Base-by-base conservation (phyloP, 2,797 vertebrate genomes). In the Apogon hyalosoma region DNA sequence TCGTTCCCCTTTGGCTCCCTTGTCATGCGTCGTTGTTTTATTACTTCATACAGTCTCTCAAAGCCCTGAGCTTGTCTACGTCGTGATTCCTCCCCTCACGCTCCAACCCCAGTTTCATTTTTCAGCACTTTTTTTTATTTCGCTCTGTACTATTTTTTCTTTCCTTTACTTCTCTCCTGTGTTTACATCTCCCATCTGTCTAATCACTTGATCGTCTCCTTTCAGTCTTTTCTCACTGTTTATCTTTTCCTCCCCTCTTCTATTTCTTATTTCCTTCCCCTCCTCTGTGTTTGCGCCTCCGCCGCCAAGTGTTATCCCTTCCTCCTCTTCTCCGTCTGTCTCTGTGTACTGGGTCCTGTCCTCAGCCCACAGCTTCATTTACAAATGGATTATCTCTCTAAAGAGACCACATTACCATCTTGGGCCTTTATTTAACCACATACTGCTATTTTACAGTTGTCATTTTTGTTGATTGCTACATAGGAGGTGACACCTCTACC, bases 141-240 rank as follows among this genome's bases (percentile, higher is more conserved):
- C 16, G 6, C 51, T 59, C 51, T 41, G 21, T 47, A 18, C 56
- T 77, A 6, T 18, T 31, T 61, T 55, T 53, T 33, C 36, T 48
- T 46, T 48, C 46, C 39, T 59, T 31, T 46, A 16, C 9, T 18
- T n/a, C 56, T 54, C 69, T 75, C 55, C 21, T 65, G 24, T 85
- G 80, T 84, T 87, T 83, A 87, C 77, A 71, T 65, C 76, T 64
- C 70, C 84, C 84, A 84, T 89, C 86, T 87, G 88, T 78, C 75
- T 69, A 75, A 85, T 85, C 86, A 69, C 73, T 84, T 11, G 6
- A 80, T 77, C 43, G 1, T 78, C 69, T 87, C 76, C 75, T 74
- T 65, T 73, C 77, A 80, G 62, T 74, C 55, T 77, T 73, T 54
- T 71, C 41, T 58, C 45, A 6, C 53, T 77, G 68, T 85, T 87